Evolutionary conservation across 1,140 invertebrate genomes (phyloP), one percentile per base, ranked within the genome.

Genomic region (Hyles vespertilio): DNA sequence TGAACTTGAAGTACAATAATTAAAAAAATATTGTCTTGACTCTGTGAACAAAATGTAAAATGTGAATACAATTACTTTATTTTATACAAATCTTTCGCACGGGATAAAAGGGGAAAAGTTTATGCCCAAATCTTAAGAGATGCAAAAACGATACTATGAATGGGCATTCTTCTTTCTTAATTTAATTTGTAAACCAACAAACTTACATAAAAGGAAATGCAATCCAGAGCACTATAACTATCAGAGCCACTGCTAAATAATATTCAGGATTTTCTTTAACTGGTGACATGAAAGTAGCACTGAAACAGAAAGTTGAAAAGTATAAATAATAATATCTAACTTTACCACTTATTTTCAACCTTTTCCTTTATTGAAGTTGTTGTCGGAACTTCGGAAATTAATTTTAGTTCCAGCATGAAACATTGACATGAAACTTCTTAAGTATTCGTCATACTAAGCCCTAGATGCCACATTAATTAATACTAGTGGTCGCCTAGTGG

Each of bases 131-230:
- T 2, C 22, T 1, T 22, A 22, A 22, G 22, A 22, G 0, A 22
- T 22, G 2, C 22, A 1, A 22, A 22, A 22, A 22, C 22, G 22
- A 22, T 22, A 22, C 22, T 22, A 22, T 22, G 22, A 22, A 22
- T 22, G 22, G 22, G 0, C 22, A 22, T 22, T 22, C 22, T 22
- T 22, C 22, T 22, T 22, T 22, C 22, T 22, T 22, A 22, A 2
- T 22, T 22, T 22, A 22, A 22, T 1, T 22, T 22, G 22, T 22
- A 22, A 22, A 22, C 22, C 22, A 22, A 22, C 2, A 22, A 67
- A 83, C 84, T 80, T 69, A 87, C 82, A 84, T 46, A 71, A 87
- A 81, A 65, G 82, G 80, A 59, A 84, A 73, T 48, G 74, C 47
- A 32, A 79, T 72, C 77, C 79, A 85, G n/a, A 85, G 57, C 5